Evolutionary conservation across 2,113 vertebrate genomes (phyloP).

Genomic region (Equus quagga): DNA sequence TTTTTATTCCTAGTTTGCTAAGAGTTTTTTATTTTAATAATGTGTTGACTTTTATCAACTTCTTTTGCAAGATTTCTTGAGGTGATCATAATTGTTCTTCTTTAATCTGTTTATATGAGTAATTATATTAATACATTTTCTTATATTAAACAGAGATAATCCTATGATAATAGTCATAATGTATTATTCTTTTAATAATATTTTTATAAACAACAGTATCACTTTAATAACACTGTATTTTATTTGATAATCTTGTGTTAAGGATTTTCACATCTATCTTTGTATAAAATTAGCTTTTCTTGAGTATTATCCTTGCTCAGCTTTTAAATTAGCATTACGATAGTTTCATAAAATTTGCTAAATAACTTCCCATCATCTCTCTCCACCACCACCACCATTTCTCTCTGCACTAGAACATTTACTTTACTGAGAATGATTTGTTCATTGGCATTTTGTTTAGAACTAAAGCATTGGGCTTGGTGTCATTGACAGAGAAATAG

Average conservation of each 20-base stretch:
- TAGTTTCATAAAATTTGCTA: background rate
- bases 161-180: background rate
- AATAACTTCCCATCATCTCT: background rate
- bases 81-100: background rate
- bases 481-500: background rate
- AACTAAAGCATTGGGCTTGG: background rate
- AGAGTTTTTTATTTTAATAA: background rate
- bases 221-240: slow-evolving; percentile 39
- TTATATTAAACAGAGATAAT: slow-evolving; percentile 11
- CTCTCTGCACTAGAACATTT: background rate
- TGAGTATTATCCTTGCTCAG: background rate
- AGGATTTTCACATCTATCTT: background rate
- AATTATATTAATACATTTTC: slow-evolving; percentile 38
- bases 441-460: background rate
- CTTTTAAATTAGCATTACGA: background rate
- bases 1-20: background rate
- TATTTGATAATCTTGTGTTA: background rate
- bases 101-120: slow-evolving; percentile 4
- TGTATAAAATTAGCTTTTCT: background rate
- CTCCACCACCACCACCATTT: background rate
- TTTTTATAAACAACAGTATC: slow-evolving; percentile 24
- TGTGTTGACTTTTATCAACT: slow-evolving; percentile 3
- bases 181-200: slow-evolving; percentile 6
- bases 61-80: background rate
- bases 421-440: background rate